These are phyloP conservation scores for Rhabdophis nuchalis DNA, from an alignment of 2,797 vertebrate species.

Conservation along the genomic window DNA sequence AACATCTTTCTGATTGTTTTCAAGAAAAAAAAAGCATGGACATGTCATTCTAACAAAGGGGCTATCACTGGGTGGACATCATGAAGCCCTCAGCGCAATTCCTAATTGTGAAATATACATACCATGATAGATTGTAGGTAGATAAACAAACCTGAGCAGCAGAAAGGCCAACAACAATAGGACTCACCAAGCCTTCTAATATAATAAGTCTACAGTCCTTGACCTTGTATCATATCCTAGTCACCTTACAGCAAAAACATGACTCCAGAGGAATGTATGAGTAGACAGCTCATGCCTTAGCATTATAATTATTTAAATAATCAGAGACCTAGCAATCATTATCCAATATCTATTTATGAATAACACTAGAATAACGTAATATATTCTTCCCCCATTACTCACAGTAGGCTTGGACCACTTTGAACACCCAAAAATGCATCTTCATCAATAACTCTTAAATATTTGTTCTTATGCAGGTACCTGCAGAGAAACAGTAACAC, in stretches of 20 bases:
- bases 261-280: neutral
- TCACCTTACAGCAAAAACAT: neutral
- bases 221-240: neutral
- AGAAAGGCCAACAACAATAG: neutral
- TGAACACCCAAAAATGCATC: conserved; percentile 82
- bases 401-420: conserved; percentile 89
- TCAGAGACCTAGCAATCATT: neutral
- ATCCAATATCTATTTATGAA: neutral
- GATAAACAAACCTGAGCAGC: neutral
- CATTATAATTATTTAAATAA: neutral
- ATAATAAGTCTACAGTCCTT: neutral
- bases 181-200: neutral
- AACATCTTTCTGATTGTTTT: neutral
- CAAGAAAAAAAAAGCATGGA: neutral
- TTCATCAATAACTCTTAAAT: conserved; percentile 82
- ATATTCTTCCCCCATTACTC: conserved; percentile 69
- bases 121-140: neutral
- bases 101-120: neutral
- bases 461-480: conserved; percentile 90
- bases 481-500: conserved; percentile 65
- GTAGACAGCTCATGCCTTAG: neutral
- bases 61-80: neutral
- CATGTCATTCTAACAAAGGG: neutral
- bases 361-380: conserved; percentile 1
- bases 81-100: neutral